Conservation (phyloP, 2,888 invertebrate genomes). For the Drosophila nr. medialis region DNA sequence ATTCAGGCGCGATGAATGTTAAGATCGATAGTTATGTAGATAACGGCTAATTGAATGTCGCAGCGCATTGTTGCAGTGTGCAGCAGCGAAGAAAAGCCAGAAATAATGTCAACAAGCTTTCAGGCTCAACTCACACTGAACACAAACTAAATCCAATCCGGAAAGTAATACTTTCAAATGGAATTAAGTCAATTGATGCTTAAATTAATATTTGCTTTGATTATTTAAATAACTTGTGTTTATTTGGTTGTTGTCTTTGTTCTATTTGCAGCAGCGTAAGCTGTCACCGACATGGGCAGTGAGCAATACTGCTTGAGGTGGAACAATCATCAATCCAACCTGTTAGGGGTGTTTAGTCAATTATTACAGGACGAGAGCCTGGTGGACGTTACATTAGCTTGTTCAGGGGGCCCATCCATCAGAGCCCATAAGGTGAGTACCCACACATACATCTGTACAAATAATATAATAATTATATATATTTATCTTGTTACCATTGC, state of each 20-base stretch:
- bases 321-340: constrained; percentile 99
- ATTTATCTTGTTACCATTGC: too few relatives aligned
- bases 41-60: background rate
- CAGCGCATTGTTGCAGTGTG: background rate
- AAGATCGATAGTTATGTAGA: constrained; percentile 17
- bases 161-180: background rate
- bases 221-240: background rate
- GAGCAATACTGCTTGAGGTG: constrained; percentile 99
- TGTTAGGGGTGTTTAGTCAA: constrained; percentile 98
- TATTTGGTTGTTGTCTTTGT: constrained; percentile 11
- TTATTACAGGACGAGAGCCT: constrained; percentile 97
- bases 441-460: too few relatives aligned
- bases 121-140: background rate
- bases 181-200: background rate
- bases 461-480: too few relatives aligned
- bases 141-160: background rate
- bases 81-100: background rate
- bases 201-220: background rate
- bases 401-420: constrained; percentile 97
- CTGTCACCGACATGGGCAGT: constrained; percentile 98
- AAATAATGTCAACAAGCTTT: background rate
- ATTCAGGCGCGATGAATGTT: constrained; percentile 1
- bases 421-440: constrained; percentile 93
- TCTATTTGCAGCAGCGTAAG: constrained; percentile 88
- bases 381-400: constrained; percentile 98